phyloP scores from a whole-genome alignment of 2,888 invertebrate genomes.

The Sceliomorpha sp. region DNA sequence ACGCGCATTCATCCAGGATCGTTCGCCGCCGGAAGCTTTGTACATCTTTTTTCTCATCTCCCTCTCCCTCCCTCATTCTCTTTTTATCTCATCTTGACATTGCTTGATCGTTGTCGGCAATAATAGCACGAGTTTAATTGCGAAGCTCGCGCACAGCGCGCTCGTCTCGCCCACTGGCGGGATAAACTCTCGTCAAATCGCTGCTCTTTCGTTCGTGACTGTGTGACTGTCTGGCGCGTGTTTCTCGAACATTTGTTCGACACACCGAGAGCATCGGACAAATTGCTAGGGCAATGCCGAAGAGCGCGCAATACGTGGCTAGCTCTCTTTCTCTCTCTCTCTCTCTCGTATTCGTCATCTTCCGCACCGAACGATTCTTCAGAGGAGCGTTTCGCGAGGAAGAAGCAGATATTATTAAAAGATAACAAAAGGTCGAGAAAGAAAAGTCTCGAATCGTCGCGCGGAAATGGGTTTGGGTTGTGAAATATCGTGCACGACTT shows the following conservation, averaged over 20 bases:
- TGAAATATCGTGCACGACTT: too few species aligned
- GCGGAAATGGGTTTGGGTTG: too few species aligned
- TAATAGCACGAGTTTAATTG: constrained; percentile 47
- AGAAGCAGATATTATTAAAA: constrained; percentile 33
- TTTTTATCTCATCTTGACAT: constrained; percentile 30
- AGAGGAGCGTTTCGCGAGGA: constrained; percentile 14
- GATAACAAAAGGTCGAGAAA: constrained; percentile 28
- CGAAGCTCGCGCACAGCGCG: constrained; percentile 40
- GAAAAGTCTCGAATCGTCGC: too few species aligned
- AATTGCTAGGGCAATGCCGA: constrained; percentile 37
- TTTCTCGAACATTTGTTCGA: constrained; percentile 38
- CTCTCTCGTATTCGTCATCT: constrained; percentile 38
- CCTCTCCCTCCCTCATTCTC: not conserved
- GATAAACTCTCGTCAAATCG: constrained; percentile 51
- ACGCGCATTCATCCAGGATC: not conserved
- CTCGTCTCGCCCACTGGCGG: constrained; percentile 42
- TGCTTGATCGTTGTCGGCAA: constrained; percentile 42
- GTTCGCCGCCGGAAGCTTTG: constrained; percentile 7
- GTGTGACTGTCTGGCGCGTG: constrained; percentile 40
- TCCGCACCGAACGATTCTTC: constrained; percentile 18
- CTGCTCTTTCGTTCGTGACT: constrained; percentile 44
- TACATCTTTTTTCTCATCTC: constrained; percentile 6
- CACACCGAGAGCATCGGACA: constrained; percentile 29
- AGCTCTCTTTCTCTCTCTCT: too few species aligned
- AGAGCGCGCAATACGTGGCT: constrained; percentile 22